These are phyloP conservation scores for Poecilus cupreus DNA, from an alignment of 2,888 invertebrate species.

Conservation along the genomic window DNA sequence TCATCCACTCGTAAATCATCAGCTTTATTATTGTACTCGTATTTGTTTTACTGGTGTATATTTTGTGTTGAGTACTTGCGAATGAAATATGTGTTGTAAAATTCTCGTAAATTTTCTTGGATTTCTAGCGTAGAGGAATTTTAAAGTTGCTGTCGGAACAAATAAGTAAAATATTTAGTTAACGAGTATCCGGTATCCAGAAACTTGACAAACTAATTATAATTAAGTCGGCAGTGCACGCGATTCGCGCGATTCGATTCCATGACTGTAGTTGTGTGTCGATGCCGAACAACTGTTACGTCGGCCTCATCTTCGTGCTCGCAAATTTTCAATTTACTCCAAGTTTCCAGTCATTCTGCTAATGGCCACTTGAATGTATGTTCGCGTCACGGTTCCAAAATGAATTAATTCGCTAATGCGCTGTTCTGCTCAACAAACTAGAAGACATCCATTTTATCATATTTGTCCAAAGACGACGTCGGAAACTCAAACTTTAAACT, in stretches of 20 bases:
- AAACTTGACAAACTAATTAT: constrained; percentile 42
- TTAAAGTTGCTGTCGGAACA: constrained; percentile 19
- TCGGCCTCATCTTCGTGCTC: constrained; percentile 19
- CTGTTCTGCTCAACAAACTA: neutral
- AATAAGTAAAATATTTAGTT: constrained; percentile 29
- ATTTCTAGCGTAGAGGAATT: neutral
- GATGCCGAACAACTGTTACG: constrained; percentile 24
- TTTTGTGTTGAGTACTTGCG: neutral
- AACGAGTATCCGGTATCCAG: constrained; percentile 19
- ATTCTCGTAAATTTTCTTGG: constrained; percentile 13
- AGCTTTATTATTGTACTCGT: neutral
- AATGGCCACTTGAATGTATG: constrained; percentile 44
- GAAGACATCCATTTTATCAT: too few relatives aligned
- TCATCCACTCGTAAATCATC: neutral
- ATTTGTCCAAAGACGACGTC: neutral
- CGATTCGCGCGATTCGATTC: constrained; percentile 26
- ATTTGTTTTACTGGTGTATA: neutral
- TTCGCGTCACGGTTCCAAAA: constrained; percentile 28
- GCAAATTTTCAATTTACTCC: constrained; percentile 36
- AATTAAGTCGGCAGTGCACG: constrained; percentile 16
- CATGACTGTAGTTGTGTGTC: neutral
- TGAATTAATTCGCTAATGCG: constrained; percentile 31
- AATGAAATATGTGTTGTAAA: neutral
- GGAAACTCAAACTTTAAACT: neutral
- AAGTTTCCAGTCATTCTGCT: constrained; percentile 32